Base-by-base conservation (phyloP, 2,113 vertebrate genomes). In the Eidolon helvum region DNA sequence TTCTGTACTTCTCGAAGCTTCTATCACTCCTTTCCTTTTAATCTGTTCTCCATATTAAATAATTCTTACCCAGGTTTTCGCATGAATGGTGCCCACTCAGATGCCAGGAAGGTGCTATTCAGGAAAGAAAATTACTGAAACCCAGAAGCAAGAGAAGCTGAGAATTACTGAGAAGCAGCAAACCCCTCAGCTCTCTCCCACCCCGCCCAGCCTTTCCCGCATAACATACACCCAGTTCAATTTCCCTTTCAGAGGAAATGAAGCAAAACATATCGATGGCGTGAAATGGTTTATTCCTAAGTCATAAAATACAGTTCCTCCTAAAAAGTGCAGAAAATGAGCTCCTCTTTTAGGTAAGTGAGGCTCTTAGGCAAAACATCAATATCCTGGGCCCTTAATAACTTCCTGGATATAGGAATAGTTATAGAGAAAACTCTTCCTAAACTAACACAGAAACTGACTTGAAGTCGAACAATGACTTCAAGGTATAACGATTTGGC, bases 391-490 rank as follows among this genome's bases (percentile, higher is more conserved):
- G 55, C 15, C 21, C 48, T 45, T 78, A 75, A 38, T 87, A 53
- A 91, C 30, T 88, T 83, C 71, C 65, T 79, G 79, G 48, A 82
- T 28, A 30, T 43, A 43, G 10, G 38, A 61, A 11, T 87, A 66
- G 50, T 91, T 57, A 65, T 7, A 40, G 21, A 87, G 78, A 95
- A 1, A n/a, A 18, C 8, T 71, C 22, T 84, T 95, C 71, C 66
- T 40, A 75, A 95, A n/a, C 40, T 30, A 61, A 5, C 28, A 7
- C 21, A 28, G 50, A 91, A 91, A 75, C 1, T 30, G 48, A 77
- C 21, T 97, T 65, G 45, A 93, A 87, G 45, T n/a, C 83, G 38
- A 91, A 94, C 69, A 86, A 66, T 50, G 26, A 48, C 38, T 93
- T 75, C 40, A 48, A 38, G 66, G 7, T 71, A 43, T 22, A 59